These are phyloP conservation scores for Acanthococcus lagerstroemiae DNA, from an alignment of 2,888 invertebrate genomes.

Conservation along the genomic window DNA sequence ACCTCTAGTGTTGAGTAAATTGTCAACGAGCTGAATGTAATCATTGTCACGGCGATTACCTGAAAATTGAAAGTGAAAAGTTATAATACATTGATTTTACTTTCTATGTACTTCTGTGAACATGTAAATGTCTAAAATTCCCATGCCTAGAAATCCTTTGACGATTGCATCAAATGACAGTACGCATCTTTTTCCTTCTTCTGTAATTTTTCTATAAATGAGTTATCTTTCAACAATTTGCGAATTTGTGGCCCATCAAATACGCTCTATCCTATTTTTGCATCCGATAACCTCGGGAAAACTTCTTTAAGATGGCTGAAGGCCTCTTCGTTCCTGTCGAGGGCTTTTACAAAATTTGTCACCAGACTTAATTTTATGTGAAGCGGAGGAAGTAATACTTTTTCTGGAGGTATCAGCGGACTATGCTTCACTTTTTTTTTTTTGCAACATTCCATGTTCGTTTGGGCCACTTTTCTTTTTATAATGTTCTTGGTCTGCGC, in stretches of 20 bases:
- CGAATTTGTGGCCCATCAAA: slow-evolving; percentile 34
- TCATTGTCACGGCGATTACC: background rate
- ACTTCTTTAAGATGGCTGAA: background rate
- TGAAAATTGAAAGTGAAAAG: no score
- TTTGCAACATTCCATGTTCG: background rate
- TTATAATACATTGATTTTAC: no score
- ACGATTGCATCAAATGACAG: slow-evolving; percentile 30
- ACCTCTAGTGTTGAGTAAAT: background rate
- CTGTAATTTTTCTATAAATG: slow-evolving; percentile 34
- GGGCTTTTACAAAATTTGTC: slow-evolving; percentile 12
- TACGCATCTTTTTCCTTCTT: slow-evolving; percentile 33
- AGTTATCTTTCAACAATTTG: slow-evolving; percentile 33
- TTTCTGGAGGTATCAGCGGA: background rate
- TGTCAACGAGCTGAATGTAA: background rate
- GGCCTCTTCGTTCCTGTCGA: slow-evolving; percentile 13
- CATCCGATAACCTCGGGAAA: background rate
- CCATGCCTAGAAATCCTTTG: slow-evolving; percentile 23
- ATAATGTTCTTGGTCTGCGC: slow-evolving; percentile 36
- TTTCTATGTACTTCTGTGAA: no score
- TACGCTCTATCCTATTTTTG: slow-evolving; percentile 1
- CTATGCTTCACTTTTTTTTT: background rate
- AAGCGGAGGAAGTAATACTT: background rate
- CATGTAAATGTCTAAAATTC: no score
- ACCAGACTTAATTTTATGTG: slow-evolving; percentile 2
- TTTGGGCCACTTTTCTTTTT: slow-evolving; percentile 30